Evolutionary conservation across 1,140 invertebrate species (phyloP).

Genomic region (Zaprionus capensis): DNA sequence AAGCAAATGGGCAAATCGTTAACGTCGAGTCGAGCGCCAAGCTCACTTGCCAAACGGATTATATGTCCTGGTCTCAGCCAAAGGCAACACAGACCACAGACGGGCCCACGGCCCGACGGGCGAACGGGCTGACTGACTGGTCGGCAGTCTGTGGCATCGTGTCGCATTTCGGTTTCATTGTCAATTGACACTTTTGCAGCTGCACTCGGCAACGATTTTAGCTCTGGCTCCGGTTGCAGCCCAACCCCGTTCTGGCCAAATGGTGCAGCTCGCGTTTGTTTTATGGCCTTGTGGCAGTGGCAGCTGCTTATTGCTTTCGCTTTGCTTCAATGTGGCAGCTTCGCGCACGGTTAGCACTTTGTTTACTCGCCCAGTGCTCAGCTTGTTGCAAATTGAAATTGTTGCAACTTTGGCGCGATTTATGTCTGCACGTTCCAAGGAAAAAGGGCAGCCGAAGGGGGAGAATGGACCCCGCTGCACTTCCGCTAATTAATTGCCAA

Average conservation of each 20-base stretch:
- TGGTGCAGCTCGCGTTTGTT: slow-evolving; percentile 36
- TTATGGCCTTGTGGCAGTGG: slow-evolving; percentile 42
- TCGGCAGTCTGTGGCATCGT: slow-evolving; percentile 5
- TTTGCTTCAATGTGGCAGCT: slow-evolving; percentile 56
- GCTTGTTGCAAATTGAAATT: slow-evolving; percentile 55
- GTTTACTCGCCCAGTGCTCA: slow-evolving; percentile 38
- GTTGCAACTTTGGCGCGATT: slow-evolving; percentile 29
- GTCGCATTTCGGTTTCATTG: slow-evolving; percentile 54
- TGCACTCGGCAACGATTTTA: slow-evolving; percentile 25
- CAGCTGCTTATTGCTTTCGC: slow-evolving; percentile 54
- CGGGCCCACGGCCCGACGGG: not conserved
- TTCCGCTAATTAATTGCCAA: slow-evolving; percentile 52
- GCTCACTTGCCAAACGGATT: slow-evolving; percentile 29
- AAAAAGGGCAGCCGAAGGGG: too few relatives aligned
- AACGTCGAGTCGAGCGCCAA: slow-evolving; percentile 37
- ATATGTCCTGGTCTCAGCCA: slow-evolving; percentile 17
- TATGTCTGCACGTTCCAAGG: slow-evolving; percentile 7
- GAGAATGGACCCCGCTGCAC: slow-evolving; percentile 11
- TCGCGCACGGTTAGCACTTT: slow-evolving; percentile 45
- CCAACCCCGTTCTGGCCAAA: slow-evolving; percentile 1
- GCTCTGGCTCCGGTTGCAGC: not conserved
- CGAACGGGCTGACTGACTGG: slow-evolving; percentile 10
- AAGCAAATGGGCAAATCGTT: slow-evolving; percentile 51
- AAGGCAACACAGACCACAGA: not conserved
- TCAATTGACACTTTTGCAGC: slow-evolving; percentile 60